phyloP scores from a whole-genome alignment of 2,797 vertebrate genomes.

The Pseudochirops cupreus region DNA sequence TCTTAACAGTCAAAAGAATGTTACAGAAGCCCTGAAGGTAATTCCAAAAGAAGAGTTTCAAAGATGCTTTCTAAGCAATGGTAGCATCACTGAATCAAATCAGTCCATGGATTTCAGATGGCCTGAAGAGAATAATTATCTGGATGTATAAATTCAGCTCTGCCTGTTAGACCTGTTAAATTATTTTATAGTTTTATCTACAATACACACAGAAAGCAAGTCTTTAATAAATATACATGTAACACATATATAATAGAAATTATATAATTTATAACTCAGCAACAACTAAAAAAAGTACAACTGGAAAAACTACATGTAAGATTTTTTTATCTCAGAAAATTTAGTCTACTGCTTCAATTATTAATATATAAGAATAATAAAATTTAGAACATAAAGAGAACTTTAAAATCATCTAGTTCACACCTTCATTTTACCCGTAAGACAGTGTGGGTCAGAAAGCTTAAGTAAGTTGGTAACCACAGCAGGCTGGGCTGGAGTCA shows the following conservation, averaged over 20 bases:
- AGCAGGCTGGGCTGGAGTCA: background rate
- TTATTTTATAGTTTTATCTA: background rate
- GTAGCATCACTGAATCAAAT: background rate
- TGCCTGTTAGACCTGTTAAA: background rate
- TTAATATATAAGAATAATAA: background rate
- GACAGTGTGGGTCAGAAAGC: background rate
- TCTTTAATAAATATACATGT: background rate
- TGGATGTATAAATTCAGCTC: background rate
- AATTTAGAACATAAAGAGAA: background rate
- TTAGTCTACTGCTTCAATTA: background rate
- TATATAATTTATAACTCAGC: background rate
- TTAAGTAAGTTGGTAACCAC: background rate
- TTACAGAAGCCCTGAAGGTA: background rate
- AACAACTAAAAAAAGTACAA: background rate
- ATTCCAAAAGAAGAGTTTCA: background rate
- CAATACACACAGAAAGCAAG: background rate
- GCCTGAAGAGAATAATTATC: background rate
- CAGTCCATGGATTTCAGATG: background rate
- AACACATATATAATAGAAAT: background rate
- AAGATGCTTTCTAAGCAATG: background rate
- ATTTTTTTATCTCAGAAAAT: constrained; percentile 14
- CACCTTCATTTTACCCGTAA: background rate
- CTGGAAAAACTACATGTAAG: background rate
- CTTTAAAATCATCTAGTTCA: background rate
- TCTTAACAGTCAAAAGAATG: background rate